Conservation (phyloP, 1,140 invertebrate species). For the Calephelis virginiensis region DNA sequence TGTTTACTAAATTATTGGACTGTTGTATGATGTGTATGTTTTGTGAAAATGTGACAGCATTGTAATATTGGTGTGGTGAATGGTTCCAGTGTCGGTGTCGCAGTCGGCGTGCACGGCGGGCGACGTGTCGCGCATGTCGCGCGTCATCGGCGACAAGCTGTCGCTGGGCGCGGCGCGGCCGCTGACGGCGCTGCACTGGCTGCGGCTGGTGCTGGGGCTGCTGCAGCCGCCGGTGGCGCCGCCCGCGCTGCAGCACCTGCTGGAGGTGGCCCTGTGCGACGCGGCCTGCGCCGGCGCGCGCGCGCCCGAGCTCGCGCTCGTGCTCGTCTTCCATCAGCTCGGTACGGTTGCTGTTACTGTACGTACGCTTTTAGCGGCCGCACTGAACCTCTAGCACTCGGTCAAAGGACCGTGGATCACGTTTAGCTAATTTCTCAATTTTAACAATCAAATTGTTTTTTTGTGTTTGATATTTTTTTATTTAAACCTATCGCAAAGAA, state of each 20-base stretch:
- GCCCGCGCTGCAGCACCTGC: constrained; percentile 79
- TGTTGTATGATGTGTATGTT: too few species aligned
- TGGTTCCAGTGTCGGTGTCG: constrained; percentile 79
- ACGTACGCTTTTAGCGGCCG: neutral
- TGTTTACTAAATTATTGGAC: too few species aligned
- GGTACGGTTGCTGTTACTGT: constrained; percentile 60
- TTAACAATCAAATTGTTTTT: too few species aligned
- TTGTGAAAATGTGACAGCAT: too few species aligned
- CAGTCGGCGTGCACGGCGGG: constrained; percentile 87
- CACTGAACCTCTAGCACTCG: too few species aligned
- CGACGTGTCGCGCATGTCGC: constrained; percentile 86
- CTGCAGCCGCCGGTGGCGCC: constrained; percentile 25
- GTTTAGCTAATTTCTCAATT: too few species aligned
- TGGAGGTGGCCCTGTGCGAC: constrained; percentile 86
- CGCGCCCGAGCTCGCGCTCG: constrained; percentile 84
- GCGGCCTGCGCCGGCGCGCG: constrained; percentile 83
- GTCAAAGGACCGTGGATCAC: too few species aligned
- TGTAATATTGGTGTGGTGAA: neutral
- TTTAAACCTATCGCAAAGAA: too few species aligned
- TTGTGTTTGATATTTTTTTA: too few species aligned
- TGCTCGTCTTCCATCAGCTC: constrained; percentile 83
- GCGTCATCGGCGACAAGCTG: constrained; percentile 84
- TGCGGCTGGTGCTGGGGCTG: constrained; percentile 56
- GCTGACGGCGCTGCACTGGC: constrained; percentile 80
- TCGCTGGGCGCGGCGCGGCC: constrained; percentile 82